Evolutionary conservation across 2,888 invertebrate genomes (phyloP).

Genomic region (Thymelicus lineola): DNA sequence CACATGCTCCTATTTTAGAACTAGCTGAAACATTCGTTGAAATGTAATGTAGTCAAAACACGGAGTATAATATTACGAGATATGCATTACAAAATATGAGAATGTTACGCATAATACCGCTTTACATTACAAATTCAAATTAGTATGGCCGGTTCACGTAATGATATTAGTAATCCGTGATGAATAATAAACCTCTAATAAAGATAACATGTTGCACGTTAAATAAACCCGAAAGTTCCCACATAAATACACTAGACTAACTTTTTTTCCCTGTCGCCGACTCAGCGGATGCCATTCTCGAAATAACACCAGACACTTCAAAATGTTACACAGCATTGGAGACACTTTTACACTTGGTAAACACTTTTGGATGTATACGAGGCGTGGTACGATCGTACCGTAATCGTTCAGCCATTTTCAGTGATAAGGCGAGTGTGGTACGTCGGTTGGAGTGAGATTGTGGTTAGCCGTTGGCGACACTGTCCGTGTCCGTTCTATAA

Average conservation of each 20-base stretch:
- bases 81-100: conserved; percentile 14
- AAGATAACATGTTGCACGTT: background rate
- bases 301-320: conserved; percentile 61
- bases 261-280: conserved; percentile 72
- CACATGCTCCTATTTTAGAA: conserved; percentile 24
- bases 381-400: conserved; percentile 65
- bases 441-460: conserved; percentile 53
- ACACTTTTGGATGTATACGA: conserved; percentile 65
- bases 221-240: conserved; percentile 8
- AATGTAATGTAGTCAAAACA: conserved; percentile 11
- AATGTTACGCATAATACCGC: conserved; percentile 18
- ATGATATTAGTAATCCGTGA: conserved; percentile 22
- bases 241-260: conserved; percentile 60
- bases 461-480: conserved; percentile 70
- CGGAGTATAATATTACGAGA: background rate
- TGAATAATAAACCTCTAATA: conserved; percentile 44
- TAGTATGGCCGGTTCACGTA: conserved; percentile 6
- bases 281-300: conserved; percentile 75
- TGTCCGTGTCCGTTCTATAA: conserved; percentile 66
- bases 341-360: conserved; percentile 66
- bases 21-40: conserved; percentile 17
- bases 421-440: conserved; percentile 72
- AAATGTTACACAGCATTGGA: conserved; percentile 66
- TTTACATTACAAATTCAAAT: conserved; percentile 27
- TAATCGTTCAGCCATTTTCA: conserved; percentile 80